phyloP scores from a whole-genome alignment of 2,113 vertebrate species.

The Leucopsar rothschildi region DNA sequence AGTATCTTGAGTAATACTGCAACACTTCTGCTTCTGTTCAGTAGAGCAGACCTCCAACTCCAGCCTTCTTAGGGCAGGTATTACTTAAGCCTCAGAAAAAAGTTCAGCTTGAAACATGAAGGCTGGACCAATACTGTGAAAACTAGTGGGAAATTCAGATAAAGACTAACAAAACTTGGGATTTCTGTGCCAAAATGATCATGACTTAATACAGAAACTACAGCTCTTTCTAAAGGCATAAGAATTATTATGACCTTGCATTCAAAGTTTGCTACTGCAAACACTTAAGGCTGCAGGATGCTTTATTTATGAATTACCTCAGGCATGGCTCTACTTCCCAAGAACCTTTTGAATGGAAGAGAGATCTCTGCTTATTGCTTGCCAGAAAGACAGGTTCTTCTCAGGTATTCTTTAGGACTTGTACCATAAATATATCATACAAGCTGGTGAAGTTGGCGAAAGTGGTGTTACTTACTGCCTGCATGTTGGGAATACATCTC shows the following conservation, averaged over 20 bases:
- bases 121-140: background rate
- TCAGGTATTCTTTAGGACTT: background rate
- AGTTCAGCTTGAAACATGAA: background rate
- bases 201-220: background rate
- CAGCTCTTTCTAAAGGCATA: background rate
- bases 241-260: background rate
- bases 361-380: background rate
- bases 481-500: background rate
- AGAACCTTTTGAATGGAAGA: background rate
- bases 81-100: background rate
- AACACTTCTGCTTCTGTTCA: background rate
- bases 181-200: background rate
- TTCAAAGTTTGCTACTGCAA: background rate
- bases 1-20: background rate
- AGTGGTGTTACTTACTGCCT: background rate
- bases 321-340: background rate
- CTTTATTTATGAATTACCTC: background rate
- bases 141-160: background rate
- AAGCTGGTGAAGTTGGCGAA: background rate
- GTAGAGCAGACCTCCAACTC: background rate
- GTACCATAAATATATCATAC: background rate
- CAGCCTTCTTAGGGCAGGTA: background rate
- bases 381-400: background rate
- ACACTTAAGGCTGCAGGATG: background rate
- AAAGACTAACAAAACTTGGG: background rate